A percentile compares a stretch with the other conserved stretches of the same genome.
Evolutionary conservation across 2,797 vertebrate genomes (phyloP).

Genomic region (Mormyrus hasselquistii): DNA sequence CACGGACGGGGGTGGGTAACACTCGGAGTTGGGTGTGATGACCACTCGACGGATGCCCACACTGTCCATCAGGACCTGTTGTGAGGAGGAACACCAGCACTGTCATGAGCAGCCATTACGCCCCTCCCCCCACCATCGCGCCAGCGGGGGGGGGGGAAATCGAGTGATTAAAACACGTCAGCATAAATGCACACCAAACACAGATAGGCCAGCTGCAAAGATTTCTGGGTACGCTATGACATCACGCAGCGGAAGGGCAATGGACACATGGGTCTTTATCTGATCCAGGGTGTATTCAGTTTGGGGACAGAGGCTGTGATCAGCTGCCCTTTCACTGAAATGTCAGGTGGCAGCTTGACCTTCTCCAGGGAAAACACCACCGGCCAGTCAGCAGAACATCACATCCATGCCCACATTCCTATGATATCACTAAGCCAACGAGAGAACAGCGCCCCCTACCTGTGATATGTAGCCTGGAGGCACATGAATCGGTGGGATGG

Average conservation of each 20-base stretch:
- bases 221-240: not conserved
- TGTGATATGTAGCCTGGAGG: constrained; percentile 83
- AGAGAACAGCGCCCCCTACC: constrained; percentile 50
- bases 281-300: not conserved
- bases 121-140: not conserved
- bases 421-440: not conserved
- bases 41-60: constrained; percentile 78
- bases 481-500: constrained; percentile 82
- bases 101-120: not conserved
- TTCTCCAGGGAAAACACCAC: not conserved
- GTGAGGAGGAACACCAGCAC: constrained; percentile 9
- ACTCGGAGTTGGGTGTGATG: constrained; percentile 79
- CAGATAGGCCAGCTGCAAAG: not conserved
- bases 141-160: too few species aligned
- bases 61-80: constrained; percentile 78
- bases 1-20: constrained; percentile 74
- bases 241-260: not conserved
- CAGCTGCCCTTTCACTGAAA: not conserved
- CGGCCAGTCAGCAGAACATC: not conserved
- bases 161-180: not conserved
- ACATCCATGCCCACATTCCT: not conserved
- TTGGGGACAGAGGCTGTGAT: not conserved
- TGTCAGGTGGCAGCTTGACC: not conserved
- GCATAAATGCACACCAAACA: not conserved
- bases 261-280: not conserved